Evolutionary conservation across 2,113 vertebrate species (phyloP).

Genomic region (Archilochus colubris): DNA sequence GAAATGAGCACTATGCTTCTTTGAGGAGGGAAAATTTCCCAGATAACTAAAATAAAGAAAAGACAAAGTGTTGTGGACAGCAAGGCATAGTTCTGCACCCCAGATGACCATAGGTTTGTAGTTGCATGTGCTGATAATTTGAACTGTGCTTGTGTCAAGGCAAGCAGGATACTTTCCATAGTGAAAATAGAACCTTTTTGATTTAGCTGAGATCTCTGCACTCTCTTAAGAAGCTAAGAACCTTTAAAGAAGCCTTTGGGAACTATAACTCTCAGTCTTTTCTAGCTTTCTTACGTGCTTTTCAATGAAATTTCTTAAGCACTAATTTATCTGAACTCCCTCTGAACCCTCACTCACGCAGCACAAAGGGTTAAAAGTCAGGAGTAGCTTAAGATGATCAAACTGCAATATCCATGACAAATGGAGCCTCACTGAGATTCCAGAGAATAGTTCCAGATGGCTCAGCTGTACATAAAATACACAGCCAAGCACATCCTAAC

Average conservation of each 20-base stretch:
- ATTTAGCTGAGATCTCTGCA: not conserved
- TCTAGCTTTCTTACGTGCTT: not conserved
- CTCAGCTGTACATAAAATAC: not conserved
- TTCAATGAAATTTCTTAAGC: not conserved
- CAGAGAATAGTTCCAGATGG: constrained; percentile 15
- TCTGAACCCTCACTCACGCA: not conserved
- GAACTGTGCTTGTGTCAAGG: not conserved
- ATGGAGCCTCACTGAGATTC: not conserved
- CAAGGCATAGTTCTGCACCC: not conserved
- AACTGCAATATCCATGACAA: not conserved
- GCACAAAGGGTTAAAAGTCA: constrained; percentile 37
- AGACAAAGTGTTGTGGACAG: not conserved
- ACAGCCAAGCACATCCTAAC: not conserved
- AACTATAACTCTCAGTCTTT: not conserved
- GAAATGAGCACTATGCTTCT: not conserved
- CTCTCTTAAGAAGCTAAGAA: not conserved
- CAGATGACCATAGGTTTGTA: not conserved
- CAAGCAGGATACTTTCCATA: not conserved
- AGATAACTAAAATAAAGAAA: not conserved
- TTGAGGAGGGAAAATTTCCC: too few relatives aligned
- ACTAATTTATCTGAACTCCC: not conserved
- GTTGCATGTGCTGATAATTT: not conserved
- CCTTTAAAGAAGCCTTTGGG: constrained; percentile 18
- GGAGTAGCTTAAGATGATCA: not conserved
- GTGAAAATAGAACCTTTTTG: constrained; percentile 20